Percentiles rank a stretch among this genome's conserved stretches.
Conservation (phyloP, 2,113 vertebrate genomes). For the Myxocyprinus asiaticus region DNA sequence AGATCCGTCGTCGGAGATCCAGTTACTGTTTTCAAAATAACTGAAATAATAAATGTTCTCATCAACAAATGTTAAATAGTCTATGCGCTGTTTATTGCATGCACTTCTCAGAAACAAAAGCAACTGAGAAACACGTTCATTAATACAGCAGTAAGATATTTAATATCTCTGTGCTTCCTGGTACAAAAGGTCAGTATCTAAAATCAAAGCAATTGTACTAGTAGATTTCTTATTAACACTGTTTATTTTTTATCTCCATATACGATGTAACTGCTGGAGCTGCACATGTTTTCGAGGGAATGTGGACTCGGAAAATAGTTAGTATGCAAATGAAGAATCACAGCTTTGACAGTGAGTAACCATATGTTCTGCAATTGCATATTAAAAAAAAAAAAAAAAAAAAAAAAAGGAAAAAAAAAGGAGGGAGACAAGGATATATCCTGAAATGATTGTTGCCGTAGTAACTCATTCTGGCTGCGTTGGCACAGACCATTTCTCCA, state of each 20-base stretch:
- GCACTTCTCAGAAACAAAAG: background rate
- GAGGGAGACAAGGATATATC: slow-evolving; percentile 72
- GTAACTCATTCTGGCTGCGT: slow-evolving; percentile 86
- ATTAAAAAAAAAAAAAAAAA: slow-evolving; percentile 72
- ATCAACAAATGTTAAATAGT: background rate
- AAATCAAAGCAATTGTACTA: too few species aligned
- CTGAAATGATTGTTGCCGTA: slow-evolving; percentile 91
- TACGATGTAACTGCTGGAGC: slow-evolving; percentile 22
- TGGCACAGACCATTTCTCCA: slow-evolving; percentile 88
- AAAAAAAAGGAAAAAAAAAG: background rate
- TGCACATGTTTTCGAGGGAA: slow-evolving; percentile 32
- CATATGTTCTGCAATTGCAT: slow-evolving; percentile 84
- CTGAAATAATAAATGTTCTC: background rate
- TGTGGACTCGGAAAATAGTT: slow-evolving; percentile 74
- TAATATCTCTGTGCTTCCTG: too few species aligned
- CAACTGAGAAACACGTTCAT: too few species aligned
- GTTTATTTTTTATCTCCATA: slow-evolving; percentile 2
- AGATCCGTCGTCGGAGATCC: too few species aligned
- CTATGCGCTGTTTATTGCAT: background rate
- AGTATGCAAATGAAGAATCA: slow-evolving; percentile 88
- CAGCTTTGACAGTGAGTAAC: slow-evolving; percentile 85
- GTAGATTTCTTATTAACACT: slow-evolving; percentile 33
- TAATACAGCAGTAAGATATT: too few species aligned
- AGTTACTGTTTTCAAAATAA: background rate
- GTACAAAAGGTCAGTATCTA: too few species aligned